A percentile compares a stretch with the other conserved stretches of the same genome.
Evolutionary conservation across 2,797 vertebrate species (phyloP).

Genomic region (Gallinago nigripennis): DNA sequence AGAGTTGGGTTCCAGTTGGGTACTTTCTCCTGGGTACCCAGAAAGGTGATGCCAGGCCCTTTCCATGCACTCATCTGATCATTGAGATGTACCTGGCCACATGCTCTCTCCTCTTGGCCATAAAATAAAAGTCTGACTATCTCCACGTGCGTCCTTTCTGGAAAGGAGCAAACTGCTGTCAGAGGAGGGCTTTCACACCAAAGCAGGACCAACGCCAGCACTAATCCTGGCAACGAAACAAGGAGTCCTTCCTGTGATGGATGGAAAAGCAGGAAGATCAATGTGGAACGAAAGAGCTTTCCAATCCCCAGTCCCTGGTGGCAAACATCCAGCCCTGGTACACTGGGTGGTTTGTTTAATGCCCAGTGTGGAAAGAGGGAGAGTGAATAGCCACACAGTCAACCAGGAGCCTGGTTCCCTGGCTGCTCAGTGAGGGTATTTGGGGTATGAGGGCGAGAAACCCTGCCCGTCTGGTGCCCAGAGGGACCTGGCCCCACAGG

Average conservation of each 20-base stretch:
- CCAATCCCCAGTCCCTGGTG: background rate
- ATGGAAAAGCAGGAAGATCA: background rate
- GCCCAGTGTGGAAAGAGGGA: background rate
- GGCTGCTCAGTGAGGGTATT: accelerated
- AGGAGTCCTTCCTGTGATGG: background rate
- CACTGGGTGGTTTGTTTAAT: background rate
- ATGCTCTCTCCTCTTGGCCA: background rate
- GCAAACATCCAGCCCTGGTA: background rate
- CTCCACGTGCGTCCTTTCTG: background rate
- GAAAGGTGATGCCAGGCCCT: background rate
- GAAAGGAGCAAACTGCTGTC: background rate
- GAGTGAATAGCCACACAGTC: background rate
- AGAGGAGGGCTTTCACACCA: background rate
- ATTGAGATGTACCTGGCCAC: background rate
- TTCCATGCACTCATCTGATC: background rate
- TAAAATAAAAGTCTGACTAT: background rate
- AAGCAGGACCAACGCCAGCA: background rate
- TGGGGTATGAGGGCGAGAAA: background rate
- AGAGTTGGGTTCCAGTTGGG: background rate
- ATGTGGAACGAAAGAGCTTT: background rate
- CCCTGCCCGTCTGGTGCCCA: background rate
- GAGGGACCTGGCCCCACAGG: accelerated
- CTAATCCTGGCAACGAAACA: background rate
- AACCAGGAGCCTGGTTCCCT: background rate
- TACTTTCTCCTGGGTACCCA: background rate